Percentiles rank a stretch among this genome's conserved stretches.
Conservation (phyloP, 2,888 invertebrate genomes). For the Xanthorhoe spadicearia region DNA sequence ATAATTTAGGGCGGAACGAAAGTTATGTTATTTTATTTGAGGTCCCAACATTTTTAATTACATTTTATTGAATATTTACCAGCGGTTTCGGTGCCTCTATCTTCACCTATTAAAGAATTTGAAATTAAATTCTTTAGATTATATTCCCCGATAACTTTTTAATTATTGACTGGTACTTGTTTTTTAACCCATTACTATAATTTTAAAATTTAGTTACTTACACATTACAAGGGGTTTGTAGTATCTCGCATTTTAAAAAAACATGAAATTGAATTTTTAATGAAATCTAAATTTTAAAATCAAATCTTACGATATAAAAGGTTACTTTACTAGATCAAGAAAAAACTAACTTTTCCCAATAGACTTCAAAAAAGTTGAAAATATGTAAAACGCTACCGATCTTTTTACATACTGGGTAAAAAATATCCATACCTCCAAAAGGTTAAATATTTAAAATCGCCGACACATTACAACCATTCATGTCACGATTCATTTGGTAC, state of each 20-base stretch:
- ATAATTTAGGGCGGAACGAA: conserved; percentile 76
- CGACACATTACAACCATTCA: conserved; percentile 38
- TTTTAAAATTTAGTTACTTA: background rate
- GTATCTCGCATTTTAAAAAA: background rate
- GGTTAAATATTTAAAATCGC: conserved; percentile 31
- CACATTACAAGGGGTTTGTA: background rate
- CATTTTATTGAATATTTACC: conserved; percentile 49
- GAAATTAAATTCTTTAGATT: conserved; percentile 44
- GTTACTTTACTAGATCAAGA: too few species aligned
- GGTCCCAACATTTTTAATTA: conserved; percentile 61
- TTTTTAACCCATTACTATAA: background rate
- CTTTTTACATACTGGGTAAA: background rate
- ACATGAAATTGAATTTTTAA: background rate
- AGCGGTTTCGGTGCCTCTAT: conserved; percentile 45
- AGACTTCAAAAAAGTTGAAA: background rate
- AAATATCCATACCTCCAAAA: background rate
- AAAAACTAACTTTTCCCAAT: background rate
- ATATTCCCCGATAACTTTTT: conserved; percentile 34
- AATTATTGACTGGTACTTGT: conserved; percentile 43
- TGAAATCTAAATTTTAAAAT: background rate
- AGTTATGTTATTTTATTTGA: conserved; percentile 60
- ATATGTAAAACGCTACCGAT: too few species aligned
- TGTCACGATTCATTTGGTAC: conserved; percentile 41
- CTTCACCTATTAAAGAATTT: conserved; percentile 36
- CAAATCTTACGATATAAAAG: background rate